Percentiles rank a stretch among this genome's conserved stretches.
Conservation (phyloP, 2,797 vertebrate genomes). For the Diplodus sargus region DNA sequence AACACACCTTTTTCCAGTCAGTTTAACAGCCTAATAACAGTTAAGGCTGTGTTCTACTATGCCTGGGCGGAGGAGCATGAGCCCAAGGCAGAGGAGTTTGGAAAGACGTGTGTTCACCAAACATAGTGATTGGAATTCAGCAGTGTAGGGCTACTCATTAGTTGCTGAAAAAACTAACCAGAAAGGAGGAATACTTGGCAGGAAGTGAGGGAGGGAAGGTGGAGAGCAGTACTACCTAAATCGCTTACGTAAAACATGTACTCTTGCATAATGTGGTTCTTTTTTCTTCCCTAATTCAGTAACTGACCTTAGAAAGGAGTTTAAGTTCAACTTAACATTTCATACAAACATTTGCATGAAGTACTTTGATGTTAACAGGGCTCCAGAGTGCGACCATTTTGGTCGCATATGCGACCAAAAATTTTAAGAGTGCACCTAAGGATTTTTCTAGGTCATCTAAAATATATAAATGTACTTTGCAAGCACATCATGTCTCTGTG, state of each 20-base stretch:
- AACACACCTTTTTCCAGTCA: constrained; percentile 1
- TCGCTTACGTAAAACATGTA: constrained; percentile 31
- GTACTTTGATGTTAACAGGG: not conserved
- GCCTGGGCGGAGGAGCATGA: not conserved
- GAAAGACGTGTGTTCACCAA: constrained; percentile 15
- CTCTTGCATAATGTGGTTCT: constrained; percentile 56
- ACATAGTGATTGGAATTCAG: constrained; percentile 50
- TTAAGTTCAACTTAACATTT: not conserved
- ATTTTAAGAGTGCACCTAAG: too few species aligned
- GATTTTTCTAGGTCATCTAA: too few species aligned
- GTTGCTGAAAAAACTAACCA: constrained; percentile 61
- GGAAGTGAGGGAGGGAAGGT: constrained; percentile 60
- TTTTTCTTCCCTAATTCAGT: constrained; percentile 37
- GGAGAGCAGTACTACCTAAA: constrained; percentile 21
- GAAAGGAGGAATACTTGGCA: constrained; percentile 58
- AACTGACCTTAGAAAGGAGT: not conserved
- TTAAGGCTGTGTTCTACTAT: not conserved
- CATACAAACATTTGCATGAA: not conserved
- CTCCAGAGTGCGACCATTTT: too few species aligned
- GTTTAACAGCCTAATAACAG: not conserved
- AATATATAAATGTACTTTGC: too few species aligned
- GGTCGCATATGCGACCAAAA: too few species aligned
- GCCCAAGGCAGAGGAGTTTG: constrained; percentile 10
- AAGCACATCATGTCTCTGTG: too few species aligned
- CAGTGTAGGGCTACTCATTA: constrained; percentile 12